phyloP scores from a whole-genome alignment of 2,888 invertebrate species.

The Drosophila paramelanica region DNA sequence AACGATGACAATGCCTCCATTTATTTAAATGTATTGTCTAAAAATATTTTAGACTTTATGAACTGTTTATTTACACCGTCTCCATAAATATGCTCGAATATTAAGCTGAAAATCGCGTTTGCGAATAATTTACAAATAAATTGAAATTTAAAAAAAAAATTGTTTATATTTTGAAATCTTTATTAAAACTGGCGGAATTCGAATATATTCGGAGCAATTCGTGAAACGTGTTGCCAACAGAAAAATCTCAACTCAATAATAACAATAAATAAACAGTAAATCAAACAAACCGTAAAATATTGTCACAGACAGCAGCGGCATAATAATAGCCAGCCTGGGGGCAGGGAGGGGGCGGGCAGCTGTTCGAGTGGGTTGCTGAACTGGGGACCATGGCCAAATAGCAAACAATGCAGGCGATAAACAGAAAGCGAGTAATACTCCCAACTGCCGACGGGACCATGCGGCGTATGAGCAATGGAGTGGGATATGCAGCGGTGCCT shows the following conservation, averaged over 20 bases:
- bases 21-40: slow-evolving; percentile 23
- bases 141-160: not conserved
- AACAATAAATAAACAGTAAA: slow-evolving; percentile 62
- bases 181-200: slow-evolving; percentile 11
- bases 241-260: slow-evolving; percentile 57
- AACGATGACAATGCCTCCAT: slow-evolving; percentile 42
- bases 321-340: slow-evolving; percentile 45
- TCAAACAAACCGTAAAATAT: slow-evolving; percentile 60
- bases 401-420: slow-evolving; percentile 65
- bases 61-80: slow-evolving; percentile 1
- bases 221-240: slow-evolving; percentile 34
- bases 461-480: slow-evolving; percentile 60
- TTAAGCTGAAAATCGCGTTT: not conserved
- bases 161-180: slow-evolving; percentile 8
- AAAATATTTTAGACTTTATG: slow-evolving; percentile 19
- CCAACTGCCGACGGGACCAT: slow-evolving; percentile 38
- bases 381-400: slow-evolving; percentile 35
- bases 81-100: not conserved
- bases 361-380: slow-evolving; percentile 21
- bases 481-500: not conserved
- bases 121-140: slow-evolving; percentile 8
- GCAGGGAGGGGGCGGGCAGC: not conserved
- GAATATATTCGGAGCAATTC: slow-evolving; percentile 14
- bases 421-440: slow-evolving; percentile 43
- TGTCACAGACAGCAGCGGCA: slow-evolving; percentile 59